Conservation (phyloP, 2,113 vertebrate genomes). For the Solea solea region DNA sequence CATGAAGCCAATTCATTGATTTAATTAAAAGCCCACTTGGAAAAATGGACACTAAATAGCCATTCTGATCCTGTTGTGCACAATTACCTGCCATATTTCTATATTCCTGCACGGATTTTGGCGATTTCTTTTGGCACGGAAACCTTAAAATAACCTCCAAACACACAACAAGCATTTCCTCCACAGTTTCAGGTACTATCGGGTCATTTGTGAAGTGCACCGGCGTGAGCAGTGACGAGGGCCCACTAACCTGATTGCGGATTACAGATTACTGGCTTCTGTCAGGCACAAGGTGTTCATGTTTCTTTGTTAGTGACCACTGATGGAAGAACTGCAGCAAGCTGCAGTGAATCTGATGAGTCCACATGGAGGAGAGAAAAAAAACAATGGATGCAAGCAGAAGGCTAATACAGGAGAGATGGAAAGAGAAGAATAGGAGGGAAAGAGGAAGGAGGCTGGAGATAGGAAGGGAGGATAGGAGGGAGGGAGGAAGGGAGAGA, state of each 20-base stretch:
- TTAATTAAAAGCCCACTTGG: slow-evolving; percentile 77
- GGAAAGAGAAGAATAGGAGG: slow-evolving; percentile 40
- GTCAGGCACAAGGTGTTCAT: slow-evolving; percentile 45
- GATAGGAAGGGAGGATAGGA: slow-evolving; percentile 21
- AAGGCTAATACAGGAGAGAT: slow-evolving; percentile 48
- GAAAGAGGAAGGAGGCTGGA: slow-evolving; percentile 47
- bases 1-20: slow-evolving; percentile 69
- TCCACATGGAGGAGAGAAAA: slow-evolving; percentile 24
- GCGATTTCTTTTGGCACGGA: not conserved
- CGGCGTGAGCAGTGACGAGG: slow-evolving; percentile 35
- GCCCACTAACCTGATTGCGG: slow-evolving; percentile 51
- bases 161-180: not conserved
- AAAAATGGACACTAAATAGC: slow-evolving; percentile 73
- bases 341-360: slow-evolving; percentile 62
- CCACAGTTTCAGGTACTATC: slow-evolving; percentile 11
- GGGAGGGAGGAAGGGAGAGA: slow-evolving; percentile 50
- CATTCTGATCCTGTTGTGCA: slow-evolving; percentile 53
- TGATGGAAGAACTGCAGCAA: slow-evolving; percentile 69
- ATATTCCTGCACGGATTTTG: slow-evolving; percentile 42
- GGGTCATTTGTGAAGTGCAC: slow-evolving; percentile 21
- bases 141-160: not conserved
- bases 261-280: slow-evolving; percentile 49
- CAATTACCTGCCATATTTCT: slow-evolving; percentile 49
- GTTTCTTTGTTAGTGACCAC: slow-evolving; percentile 76
- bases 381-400: slow-evolving; percentile 43